Percentiles rank a stretch among this genome's conserved stretches.
These are phyloP conservation scores for Pleuronectes platessa DNA, from an alignment of 2,113 vertebrate genomes.

Conservation along the genomic window DNA sequence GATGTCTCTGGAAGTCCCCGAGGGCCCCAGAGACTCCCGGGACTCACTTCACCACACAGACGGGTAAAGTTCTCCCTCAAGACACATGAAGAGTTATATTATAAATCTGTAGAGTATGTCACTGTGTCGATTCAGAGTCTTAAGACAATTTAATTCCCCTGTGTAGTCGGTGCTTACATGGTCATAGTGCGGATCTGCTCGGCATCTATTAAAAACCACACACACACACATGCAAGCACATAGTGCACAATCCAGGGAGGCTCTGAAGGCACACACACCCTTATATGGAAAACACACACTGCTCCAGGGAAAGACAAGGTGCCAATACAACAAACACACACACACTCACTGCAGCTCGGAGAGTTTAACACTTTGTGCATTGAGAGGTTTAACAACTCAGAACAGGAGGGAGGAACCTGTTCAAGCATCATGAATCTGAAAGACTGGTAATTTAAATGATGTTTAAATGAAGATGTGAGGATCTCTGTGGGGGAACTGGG, in stretches of 20 bases:
- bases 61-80: no score
- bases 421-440: neutral
- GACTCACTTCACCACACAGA: no score
- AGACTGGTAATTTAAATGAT: no score
- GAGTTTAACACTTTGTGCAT: neutral
- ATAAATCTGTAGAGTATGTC: neutral
- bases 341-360: neutral
- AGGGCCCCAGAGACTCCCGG: no score
- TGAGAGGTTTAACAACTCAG: neutral
- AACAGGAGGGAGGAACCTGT: neutral
- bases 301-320: slow-evolving; percentile 58
- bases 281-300: slow-evolving; percentile 78
- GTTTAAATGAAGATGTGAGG: no score
- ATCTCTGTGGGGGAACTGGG: no score
- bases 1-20: no score
- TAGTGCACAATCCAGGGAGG: slow-evolving; percentile 50
- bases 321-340: slow-evolving; percentile 52
- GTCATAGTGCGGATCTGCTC: slow-evolving; percentile 69
- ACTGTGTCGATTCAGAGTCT: slow-evolving; percentile 21
- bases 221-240: slow-evolving; percentile 44
- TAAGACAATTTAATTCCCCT: slow-evolving; percentile 26
- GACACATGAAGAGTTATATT: no score
- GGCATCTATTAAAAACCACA: slow-evolving; percentile 64
- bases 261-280: slow-evolving; percentile 61
- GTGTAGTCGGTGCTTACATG: slow-evolving; percentile 76